These are phyloP conservation scores for Lerista edwardsae DNA, from an alignment of 2,797 vertebrate species.

Conservation along the genomic window DNA sequence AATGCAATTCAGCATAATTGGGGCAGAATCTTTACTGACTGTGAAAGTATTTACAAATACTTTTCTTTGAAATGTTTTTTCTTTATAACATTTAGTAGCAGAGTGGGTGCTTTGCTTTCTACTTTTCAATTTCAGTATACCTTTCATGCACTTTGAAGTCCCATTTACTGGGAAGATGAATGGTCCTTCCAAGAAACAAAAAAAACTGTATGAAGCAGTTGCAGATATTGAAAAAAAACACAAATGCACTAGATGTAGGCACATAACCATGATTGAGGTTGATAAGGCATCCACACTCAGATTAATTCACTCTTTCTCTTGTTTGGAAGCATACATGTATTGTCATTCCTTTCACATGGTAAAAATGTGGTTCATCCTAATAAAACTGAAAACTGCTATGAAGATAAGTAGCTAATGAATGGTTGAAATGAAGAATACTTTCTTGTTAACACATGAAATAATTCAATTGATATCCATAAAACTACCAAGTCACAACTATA, in stretches of 20 bases:
- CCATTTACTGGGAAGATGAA: neutral
- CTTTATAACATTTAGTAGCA: neutral
- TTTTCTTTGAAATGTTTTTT: neutral
- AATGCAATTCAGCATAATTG: fast-evolving
- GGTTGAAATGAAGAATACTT: slow-evolving; percentile 1
- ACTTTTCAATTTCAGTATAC: neutral
- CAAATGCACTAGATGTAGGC: neutral
- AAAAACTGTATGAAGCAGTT: too few species aligned
- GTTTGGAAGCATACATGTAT: neutral
- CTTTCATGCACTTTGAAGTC: neutral
- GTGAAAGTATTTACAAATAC: neutral
- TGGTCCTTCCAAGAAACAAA: neutral
- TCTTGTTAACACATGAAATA: neutral
- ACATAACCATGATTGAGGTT: slow-evolving; percentile 10
- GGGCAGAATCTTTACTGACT: neutral
- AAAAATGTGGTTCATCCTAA: slow-evolving; percentile 14
- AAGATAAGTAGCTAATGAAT: slow-evolving; percentile 15
- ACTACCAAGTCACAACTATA: slow-evolving; percentile 82
- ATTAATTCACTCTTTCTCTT: neutral
- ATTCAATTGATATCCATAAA: slow-evolving; percentile 28
- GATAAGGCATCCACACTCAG: slow-evolving; percentile 24
- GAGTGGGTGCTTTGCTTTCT: neutral
- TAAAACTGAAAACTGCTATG: slow-evolving; percentile 23
- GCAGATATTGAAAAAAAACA: neutral
- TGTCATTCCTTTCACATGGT: slow-evolving; percentile 4